A percentile compares a stretch with the other conserved stretches of the same genome.
Conservation (phyloP, 2,888 invertebrate genomes). For the Eurois occulta region DNA sequence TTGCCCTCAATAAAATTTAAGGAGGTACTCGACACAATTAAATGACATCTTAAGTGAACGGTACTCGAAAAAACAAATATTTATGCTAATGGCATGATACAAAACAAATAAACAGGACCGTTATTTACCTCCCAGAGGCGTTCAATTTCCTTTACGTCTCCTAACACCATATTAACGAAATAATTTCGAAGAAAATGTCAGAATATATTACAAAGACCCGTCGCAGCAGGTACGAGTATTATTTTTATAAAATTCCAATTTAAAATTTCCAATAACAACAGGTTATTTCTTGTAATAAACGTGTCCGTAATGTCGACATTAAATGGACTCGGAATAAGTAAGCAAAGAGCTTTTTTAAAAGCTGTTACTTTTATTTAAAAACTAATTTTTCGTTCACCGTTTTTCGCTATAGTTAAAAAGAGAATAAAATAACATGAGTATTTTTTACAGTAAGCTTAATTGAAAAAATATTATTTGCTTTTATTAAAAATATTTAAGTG, state of each 20-base stretch:
- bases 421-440: neutral
- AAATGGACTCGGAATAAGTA: slow-evolving; percentile 32
- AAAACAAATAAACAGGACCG: slow-evolving; percentile 41
- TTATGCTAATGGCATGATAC: slow-evolving; percentile 28
- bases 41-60: slow-evolving; percentile 6
- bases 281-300: slow-evolving; percentile 52
- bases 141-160: slow-evolving; percentile 43
- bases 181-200: slow-evolving; percentile 44
- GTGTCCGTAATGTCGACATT: slow-evolving; percentile 46
- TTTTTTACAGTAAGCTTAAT: neutral
- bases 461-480: neutral
- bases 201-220: slow-evolving; percentile 34
- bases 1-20: neutral
- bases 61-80: slow-evolving; percentile 28
- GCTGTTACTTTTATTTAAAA: slow-evolving; percentile 35
- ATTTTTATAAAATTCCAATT: slow-evolving; percentile 55
- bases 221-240: slow-evolving; percentile 36
- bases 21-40: neutral
- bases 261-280: slow-evolving; percentile 55
- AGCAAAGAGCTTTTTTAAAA: slow-evolving; percentile 43
- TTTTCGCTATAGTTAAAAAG: slow-evolving; percentile 25
- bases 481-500: neutral
- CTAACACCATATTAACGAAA: slow-evolving; percentile 46
- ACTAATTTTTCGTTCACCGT: slow-evolving; percentile 25
- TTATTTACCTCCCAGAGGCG: slow-evolving; percentile 24